These are phyloP conservation scores for Drosophila sp. DNA, from an alignment of 1,140 invertebrate genomes.

Conservation along the genomic window DNA sequence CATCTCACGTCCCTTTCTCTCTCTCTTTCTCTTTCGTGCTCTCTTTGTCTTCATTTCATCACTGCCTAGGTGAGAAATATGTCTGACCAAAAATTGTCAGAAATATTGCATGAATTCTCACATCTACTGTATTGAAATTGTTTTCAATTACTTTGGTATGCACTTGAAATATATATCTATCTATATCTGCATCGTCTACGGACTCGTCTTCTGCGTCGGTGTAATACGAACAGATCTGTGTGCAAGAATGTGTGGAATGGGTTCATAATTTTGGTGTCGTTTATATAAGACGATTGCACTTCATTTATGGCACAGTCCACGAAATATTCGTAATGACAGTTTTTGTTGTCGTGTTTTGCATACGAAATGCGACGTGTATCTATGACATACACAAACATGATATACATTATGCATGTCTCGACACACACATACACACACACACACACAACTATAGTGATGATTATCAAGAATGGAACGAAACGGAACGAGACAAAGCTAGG, in stretches of 20 bases:
- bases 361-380: conserved; percentile 59
- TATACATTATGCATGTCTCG: conserved; percentile 32
- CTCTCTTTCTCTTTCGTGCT: background rate
- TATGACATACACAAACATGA: conserved; percentile 46
- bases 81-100: conserved; percentile 11
- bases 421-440: background rate
- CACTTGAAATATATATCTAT: conserved; percentile 1
- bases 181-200: background rate
- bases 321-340: conserved; percentile 27
- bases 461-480: conserved; percentile 39
- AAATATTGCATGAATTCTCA: conserved; percentile 8
- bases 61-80: conserved; percentile 1
- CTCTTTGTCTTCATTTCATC: background rate
- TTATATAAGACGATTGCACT: conserved; percentile 32
- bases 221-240: conserved; percentile 12
- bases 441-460: conserved; percentile 25
- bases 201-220: background rate
- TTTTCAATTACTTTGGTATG: background rate
- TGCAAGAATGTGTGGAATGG: conserved; percentile 4
- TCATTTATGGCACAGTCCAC: conserved; percentile 26
- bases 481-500: conserved; percentile 1
- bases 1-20: background rate
- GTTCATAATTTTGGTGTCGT: conserved; percentile 5
- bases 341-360: conserved; percentile 59
- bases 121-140: background rate